Conservation (phyloP, 2,888 invertebrate genomes). For the Geophilus truncorum region DNA sequence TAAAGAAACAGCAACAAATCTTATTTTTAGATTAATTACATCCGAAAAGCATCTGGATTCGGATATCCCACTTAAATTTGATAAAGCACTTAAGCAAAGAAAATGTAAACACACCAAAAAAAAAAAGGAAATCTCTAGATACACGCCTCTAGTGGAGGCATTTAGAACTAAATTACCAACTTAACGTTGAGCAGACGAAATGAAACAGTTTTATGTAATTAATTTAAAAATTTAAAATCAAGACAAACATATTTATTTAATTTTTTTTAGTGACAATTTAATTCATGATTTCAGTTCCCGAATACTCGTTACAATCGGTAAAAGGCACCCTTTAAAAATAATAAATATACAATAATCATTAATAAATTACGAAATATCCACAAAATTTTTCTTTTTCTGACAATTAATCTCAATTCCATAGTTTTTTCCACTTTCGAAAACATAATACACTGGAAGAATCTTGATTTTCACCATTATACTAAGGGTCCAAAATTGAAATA, state of each 20-base stretch:
- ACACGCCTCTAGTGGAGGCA: too few relatives aligned
- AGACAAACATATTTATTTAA: neutral
- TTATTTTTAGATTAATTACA: too few relatives aligned
- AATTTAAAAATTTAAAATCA: neutral
- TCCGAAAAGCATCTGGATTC: too few relatives aligned
- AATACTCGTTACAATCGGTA: neutral
- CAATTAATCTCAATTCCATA: neutral
- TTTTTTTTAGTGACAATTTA: neutral
- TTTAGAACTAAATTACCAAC: neutral
- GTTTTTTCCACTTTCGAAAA: neutral
- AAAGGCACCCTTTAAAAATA: slow-evolving; percentile 1
- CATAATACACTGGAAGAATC: neutral
- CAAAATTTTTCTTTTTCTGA: neutral
- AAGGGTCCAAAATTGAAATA: neutral
- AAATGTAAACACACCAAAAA: neutral
- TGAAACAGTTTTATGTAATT: too few relatives aligned
- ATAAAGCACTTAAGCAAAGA: neutral
- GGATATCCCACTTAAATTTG: neutral
- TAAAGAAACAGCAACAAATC: too few relatives aligned
- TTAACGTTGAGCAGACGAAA: neutral
- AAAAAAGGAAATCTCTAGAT: neutral
- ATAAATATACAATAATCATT: neutral
- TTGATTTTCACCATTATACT: neutral
- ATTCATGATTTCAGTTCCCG: neutral
- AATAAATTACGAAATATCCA: neutral